Conservation (phyloP, 2,113 vertebrate genomes). For the Motacilla alba region DNA sequence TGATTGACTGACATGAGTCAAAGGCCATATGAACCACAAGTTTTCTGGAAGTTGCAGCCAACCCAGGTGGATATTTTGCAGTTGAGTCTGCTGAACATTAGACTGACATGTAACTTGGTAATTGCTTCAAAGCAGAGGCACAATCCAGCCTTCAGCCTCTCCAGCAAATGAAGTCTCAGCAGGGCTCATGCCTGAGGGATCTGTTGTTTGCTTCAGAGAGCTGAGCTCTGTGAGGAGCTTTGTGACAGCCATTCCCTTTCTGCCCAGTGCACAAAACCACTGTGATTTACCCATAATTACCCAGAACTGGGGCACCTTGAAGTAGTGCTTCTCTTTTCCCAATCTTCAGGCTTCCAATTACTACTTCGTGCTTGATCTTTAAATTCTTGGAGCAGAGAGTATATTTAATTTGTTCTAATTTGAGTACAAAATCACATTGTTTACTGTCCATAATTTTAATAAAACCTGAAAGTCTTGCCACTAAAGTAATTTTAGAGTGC, state of each 20-base stretch:
- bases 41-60: neutral
- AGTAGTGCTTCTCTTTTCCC: neutral
- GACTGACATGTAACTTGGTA: neutral
- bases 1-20: neutral
- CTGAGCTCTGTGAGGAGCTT: neutral
- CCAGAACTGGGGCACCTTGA: neutral
- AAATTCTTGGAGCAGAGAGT: neutral
- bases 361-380: neutral
- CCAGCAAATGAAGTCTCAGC: neutral
- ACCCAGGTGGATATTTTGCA: neutral
- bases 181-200: neutral
- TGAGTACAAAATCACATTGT: neutral
- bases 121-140: neutral
- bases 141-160: neutral
- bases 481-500: neutral
- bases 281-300: neutral
- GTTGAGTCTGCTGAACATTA: neutral
- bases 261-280: neutral
- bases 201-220: neutral
- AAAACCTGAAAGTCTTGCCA: neutral
- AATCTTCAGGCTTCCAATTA: neutral
- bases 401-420: neutral
- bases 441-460: neutral
- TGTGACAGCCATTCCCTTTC: neutral
- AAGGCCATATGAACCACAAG: neutral